Percentiles rank a stretch among this genome's conserved stretches.
Evolutionary conservation across 2,797 vertebrate genomes (phyloP).

Genomic region (Halcyon chelicuti): DNA sequence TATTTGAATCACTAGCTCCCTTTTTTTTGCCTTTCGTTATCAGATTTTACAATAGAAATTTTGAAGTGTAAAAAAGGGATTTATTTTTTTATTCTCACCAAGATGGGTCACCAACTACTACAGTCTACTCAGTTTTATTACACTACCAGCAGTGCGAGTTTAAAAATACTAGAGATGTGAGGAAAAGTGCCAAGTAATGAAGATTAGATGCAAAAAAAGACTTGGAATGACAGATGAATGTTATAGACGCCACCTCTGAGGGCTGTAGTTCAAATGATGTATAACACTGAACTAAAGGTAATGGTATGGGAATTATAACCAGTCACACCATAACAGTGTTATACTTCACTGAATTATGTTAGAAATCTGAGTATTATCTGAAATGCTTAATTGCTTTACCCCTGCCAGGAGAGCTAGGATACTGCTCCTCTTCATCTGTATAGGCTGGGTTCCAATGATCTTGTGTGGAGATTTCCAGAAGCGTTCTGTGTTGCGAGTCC

Average conservation of each 20-base stretch:
- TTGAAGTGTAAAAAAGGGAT: neutral
- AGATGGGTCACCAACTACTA: neutral
- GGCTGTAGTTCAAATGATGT: neutral
- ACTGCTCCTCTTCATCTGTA: conserved; percentile 38
- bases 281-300: neutral
- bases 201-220: neutral
- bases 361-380: neutral
- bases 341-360: neutral
- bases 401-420: conserved; percentile 5
- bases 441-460: neutral
- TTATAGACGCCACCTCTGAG: neutral
- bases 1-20: neutral
- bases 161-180: neutral
- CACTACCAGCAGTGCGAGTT: neutral
- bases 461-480: conserved; percentile 1
- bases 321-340: neutral
- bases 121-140: neutral
- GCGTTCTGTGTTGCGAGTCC: neutral
- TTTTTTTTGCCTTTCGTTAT: neutral
- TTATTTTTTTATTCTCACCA: neutral
- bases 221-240: neutral
- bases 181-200: neutral
- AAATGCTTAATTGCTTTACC: conserved; percentile 34
- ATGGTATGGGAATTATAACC: neutral
- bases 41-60: neutral